Evolutionary conservation across 2,113 vertebrate species (phyloP).

Genomic region (Philantomba maxwellii): DNA sequence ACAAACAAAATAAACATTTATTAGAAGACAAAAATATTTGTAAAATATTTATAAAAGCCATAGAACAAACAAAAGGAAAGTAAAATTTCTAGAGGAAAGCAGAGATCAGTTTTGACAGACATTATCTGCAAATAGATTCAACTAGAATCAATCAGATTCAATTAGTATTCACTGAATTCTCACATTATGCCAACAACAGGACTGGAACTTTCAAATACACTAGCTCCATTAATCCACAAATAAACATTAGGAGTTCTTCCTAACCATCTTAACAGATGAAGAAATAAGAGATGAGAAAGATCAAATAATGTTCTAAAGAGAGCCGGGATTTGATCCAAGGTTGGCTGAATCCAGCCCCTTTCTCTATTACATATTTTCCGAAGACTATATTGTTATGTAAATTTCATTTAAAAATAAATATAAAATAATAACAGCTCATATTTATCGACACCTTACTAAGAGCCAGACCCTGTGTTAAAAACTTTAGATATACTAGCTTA

Average conservation of each 20-base stretch:
- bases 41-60: slow-evolving; percentile 47
- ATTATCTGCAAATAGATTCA: slow-evolving; percentile 10
- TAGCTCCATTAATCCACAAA: neutral
- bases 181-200: neutral
- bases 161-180: slow-evolving; percentile 9
- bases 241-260: neutral
- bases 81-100: neutral
- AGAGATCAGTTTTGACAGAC: neutral
- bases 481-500: neutral
- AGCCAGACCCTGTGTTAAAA: neutral
- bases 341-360: neutral
- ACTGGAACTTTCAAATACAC: neutral
- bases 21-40: slow-evolving; percentile 45
- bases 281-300: neutral
- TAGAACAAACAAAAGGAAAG: slow-evolving; percentile 40
- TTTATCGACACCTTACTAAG: neutral
- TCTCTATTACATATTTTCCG: neutral
- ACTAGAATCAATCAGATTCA: slow-evolving; percentile 1
- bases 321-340: neutral
- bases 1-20: slow-evolving; percentile 10
- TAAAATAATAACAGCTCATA: neutral
- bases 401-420: slow-evolving; percentile 20
- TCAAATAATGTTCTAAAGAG: neutral
- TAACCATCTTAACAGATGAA: neutral
- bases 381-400: neutral